phyloP scores from a whole-genome alignment of 2,797 vertebrate species.

The Jordanella pulchra region DNA sequence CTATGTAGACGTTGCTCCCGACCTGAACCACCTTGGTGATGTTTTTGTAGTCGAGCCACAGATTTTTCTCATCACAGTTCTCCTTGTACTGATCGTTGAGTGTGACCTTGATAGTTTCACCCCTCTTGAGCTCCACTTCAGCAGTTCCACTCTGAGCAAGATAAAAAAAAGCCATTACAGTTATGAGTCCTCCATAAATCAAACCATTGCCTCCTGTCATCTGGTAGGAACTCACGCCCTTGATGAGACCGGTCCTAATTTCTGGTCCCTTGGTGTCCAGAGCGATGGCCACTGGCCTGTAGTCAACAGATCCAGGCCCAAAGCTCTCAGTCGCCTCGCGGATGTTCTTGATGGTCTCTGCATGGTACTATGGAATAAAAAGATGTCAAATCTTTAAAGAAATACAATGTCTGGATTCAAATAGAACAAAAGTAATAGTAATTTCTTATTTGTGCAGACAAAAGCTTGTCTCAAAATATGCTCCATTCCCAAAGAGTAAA shows the following conservation, averaged over 20 bases:
- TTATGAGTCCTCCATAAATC: not conserved
- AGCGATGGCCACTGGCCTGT: constrained; percentile 94
- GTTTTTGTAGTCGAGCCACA: constrained; percentile 99
- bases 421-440: not conserved
- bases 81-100: constrained; percentile 89
- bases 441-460: not conserved
- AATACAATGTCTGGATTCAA: not conserved
- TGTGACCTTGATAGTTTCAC: constrained; percentile 87
- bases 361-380: constrained; percentile 83
- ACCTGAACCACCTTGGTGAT: constrained; percentile 88
- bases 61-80: constrained; percentile 88
- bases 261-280: constrained; percentile 99
- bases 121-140: constrained; percentile 94
- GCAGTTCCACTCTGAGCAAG: constrained; percentile 89
- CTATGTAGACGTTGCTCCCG: constrained; percentile 89
- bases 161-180: not conserved
- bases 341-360: constrained; percentile 94
- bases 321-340: constrained; percentile 93
- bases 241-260: constrained; percentile 98
- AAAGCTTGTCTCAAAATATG: constrained; percentile 2
- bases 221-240: constrained; percentile 86
- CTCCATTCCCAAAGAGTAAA: not conserved
- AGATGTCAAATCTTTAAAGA: not conserved
- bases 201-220: not conserved
- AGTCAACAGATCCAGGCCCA: constrained; percentile 85